phyloP scores from a whole-genome alignment of 2,113 vertebrate genomes.

The Uria lomvia region DNA sequence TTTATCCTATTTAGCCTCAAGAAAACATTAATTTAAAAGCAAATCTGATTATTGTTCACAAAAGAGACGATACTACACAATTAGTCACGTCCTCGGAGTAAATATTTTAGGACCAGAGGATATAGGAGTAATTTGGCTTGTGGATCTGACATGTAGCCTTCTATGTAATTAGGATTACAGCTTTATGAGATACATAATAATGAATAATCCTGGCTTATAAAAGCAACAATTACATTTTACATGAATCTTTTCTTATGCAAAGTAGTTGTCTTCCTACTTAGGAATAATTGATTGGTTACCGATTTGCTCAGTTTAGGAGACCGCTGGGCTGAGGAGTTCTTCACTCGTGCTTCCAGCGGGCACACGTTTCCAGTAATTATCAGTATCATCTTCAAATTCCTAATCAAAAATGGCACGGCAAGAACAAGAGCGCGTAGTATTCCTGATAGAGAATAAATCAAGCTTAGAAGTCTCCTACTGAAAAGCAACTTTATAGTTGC shows the following conservation, averaged over 20 bases:
- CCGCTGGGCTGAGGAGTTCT: not conserved
- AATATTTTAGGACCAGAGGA: not conserved
- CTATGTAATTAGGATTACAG: conserved; percentile 1
- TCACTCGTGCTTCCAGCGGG: not conserved
- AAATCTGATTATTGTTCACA: not conserved
- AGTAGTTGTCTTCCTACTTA: not conserved
- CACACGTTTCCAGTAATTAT: not conserved
- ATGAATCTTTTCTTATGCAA: conserved; percentile 1
- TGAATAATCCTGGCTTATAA: conserved; percentile 8
- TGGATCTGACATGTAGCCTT: not conserved
- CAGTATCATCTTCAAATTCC: not conserved
- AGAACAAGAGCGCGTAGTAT: not conserved
- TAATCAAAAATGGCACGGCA: not conserved
- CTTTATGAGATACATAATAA: not conserved
- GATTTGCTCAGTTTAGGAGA: not conserved
- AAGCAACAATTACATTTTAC: not conserved
- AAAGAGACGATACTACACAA: not conserved
- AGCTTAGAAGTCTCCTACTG: not conserved
- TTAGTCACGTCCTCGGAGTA: not conserved
- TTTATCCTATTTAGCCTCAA: not conserved
- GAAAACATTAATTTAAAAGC: not conserved
- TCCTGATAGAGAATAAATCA: not conserved
- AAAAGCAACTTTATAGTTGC: not conserved
- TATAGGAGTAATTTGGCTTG: not conserved
- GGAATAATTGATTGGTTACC: not conserved